Conservation (phyloP, 2,113 vertebrate genomes). For the Cheirogaleus medius region DNA sequence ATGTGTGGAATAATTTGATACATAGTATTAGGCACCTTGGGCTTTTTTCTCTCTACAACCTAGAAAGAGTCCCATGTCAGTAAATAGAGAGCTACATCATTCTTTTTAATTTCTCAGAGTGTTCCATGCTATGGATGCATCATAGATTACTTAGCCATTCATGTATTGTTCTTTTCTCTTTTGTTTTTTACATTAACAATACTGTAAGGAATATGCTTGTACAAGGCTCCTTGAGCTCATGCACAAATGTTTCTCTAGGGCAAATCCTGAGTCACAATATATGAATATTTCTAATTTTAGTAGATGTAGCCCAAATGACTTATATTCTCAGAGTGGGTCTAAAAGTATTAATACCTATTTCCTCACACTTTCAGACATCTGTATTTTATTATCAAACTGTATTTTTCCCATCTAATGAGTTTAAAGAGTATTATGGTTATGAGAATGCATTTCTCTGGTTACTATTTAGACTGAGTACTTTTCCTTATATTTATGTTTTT, state of each 20-base stretch:
- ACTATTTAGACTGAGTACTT: background rate
- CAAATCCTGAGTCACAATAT: background rate
- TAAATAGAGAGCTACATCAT: background rate
- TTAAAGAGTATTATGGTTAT: background rate
- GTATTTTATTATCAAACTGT: background rate
- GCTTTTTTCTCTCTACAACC: background rate
- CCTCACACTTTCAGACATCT: background rate
- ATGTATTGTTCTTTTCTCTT: background rate
- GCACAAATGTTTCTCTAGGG: background rate
- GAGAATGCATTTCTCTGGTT: background rate
- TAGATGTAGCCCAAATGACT: background rate
- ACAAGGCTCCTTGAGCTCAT: background rate
- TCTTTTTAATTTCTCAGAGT: conserved; percentile 16
- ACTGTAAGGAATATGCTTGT: background rate
- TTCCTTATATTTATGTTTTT: background rate
- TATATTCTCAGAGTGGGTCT: background rate
- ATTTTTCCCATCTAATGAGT: background rate
- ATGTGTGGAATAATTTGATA: background rate
- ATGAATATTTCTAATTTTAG: conserved; percentile 7
- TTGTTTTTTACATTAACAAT: background rate
- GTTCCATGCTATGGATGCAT: background rate
- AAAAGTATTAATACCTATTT: background rate
- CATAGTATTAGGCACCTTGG: background rate
- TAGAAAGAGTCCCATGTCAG: background rate
- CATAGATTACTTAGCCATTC: background rate